These are phyloP conservation scores for Lasius fuliginosus DNA, from an alignment of 2,888 invertebrate species.

Conservation along the genomic window DNA sequence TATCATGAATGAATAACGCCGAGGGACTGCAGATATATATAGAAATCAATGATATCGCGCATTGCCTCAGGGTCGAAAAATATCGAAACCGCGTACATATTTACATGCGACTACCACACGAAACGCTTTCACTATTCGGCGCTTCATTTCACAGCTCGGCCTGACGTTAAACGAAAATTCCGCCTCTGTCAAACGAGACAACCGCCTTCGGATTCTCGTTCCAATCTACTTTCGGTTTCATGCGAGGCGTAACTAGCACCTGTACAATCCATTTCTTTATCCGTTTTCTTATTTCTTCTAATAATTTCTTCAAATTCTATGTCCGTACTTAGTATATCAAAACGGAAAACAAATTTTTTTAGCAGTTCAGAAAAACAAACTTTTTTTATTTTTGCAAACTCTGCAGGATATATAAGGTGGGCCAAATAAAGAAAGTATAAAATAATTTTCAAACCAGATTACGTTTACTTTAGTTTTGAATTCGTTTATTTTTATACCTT, in stretches of 20 bases:
- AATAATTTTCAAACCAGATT: no score
- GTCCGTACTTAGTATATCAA: background rate
- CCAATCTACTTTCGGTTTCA: conserved; percentile 3
- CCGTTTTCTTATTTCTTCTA: background rate
- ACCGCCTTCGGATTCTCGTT: conserved; percentile 1
- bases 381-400: background rate
- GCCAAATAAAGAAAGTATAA: no score
- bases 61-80: conserved; percentile 52
- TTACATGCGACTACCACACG: background rate
- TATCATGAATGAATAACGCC: background rate
- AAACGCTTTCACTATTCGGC: conserved; percentile 64
- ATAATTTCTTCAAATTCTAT: background rate
- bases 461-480: no score
- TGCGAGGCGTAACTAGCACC: background rate
- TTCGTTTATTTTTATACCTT: no score
- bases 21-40: background rate
- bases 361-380: background rate
- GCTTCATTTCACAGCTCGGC: no score
- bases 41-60: conserved; percentile 25
- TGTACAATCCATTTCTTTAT: background rate
- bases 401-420: background rate
- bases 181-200: background rate
- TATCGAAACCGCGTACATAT: conserved; percentile 30
- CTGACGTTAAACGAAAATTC: conserved; percentile 25
- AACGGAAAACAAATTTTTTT: no score